phyloP scores from a whole-genome alignment of 2,797 vertebrate genomes.

The Periparus ater region DNA sequence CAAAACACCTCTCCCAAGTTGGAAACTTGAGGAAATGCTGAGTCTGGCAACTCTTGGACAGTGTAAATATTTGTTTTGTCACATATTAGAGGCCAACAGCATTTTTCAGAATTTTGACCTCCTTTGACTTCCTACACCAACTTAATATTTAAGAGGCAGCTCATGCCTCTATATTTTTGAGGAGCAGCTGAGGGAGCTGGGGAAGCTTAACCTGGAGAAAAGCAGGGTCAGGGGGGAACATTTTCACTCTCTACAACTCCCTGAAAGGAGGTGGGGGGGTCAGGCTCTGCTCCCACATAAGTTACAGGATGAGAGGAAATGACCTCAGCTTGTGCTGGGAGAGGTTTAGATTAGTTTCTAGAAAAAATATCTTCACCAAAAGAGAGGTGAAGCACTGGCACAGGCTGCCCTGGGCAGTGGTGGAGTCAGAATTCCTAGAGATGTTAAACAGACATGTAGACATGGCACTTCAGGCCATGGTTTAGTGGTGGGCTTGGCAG shows the following conservation, averaged over 20 bases:
- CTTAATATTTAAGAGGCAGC: neutral
- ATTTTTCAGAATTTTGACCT: conserved; percentile 8
- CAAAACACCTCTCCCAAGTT: neutral
- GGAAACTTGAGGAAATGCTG: neutral
- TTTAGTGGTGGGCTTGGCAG: neutral
- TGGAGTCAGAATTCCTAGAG: too few species aligned
- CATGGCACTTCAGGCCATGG: neutral
- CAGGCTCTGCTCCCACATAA: neutral
- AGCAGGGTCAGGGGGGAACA: neutral
- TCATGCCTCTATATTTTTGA: neutral
- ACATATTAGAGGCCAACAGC: neutral
- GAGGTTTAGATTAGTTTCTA: neutral
- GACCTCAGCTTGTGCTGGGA: neutral
- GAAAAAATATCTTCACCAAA: neutral
- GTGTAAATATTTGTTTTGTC: neutral
- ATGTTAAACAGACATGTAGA: neutral
- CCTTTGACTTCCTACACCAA: neutral
- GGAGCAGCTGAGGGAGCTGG: neutral
- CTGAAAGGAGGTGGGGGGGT: neutral
- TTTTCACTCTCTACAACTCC: too few species aligned
- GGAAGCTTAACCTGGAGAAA: neutral
- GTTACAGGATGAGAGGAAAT: neutral
- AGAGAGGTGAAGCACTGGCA: neutral
- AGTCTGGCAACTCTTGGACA: neutral
- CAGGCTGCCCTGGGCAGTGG: neutral